phyloP scores from a whole-genome alignment of 2,113 vertebrate species.

The Lathamus discolor region DNA sequence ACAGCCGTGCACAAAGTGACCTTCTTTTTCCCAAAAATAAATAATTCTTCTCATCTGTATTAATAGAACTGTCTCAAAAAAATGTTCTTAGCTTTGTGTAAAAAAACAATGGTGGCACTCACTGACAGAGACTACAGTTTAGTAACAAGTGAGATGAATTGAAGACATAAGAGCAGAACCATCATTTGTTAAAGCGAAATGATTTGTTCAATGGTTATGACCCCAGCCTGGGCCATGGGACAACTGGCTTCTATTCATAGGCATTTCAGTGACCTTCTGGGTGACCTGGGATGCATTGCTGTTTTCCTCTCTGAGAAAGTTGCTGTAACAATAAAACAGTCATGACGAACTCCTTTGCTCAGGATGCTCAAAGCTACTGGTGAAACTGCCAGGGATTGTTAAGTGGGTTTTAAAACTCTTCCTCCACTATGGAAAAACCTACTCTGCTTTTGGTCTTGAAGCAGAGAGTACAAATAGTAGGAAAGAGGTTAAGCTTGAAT shows the following conservation, averaged over 20 bases:
- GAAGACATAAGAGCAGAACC: background rate
- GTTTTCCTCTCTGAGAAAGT: background rate
- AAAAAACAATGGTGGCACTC: background rate
- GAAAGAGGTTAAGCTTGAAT: background rate
- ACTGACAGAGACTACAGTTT: background rate
- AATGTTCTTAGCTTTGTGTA: background rate
- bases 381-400: background rate
- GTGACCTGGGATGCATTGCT: background rate
- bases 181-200: background rate
- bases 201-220: background rate
- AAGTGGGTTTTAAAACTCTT: background rate
- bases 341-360: background rate
- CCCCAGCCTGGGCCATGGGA: background rate
- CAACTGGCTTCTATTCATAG: background rate
- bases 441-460: conserved; percentile 6
- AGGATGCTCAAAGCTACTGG: background rate
- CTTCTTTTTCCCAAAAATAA: background rate
- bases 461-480: background rate
- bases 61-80: background rate
- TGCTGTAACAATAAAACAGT: background rate
- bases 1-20: background rate
- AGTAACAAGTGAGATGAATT: background rate
- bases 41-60: background rate
- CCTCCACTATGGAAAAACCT: background rate
- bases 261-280: conserved; percentile 4